Conservation (phyloP, 2,113 vertebrate genomes). For the Megaceryle torquata region DNA sequence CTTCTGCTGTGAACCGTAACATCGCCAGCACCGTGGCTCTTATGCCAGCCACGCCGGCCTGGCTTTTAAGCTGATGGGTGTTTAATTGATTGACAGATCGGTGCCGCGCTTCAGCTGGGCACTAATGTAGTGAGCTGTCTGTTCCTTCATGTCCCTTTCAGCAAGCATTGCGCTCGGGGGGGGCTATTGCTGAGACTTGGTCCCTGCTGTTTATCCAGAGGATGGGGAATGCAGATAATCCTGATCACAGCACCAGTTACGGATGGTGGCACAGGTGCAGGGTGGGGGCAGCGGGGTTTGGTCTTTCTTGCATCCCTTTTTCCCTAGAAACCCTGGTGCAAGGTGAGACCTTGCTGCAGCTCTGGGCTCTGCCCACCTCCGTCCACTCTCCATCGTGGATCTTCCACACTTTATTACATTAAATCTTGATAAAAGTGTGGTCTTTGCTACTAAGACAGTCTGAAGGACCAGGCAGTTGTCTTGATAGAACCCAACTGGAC, state of each 20-base stretch:
- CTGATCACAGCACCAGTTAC: fast-evolving
- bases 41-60: background rate
- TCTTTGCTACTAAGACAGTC: background rate
- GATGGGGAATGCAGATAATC: background rate
- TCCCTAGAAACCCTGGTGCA: background rate
- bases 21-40: fast-evolving
- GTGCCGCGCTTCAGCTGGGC: background rate
- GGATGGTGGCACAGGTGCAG: background rate
- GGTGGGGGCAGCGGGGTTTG: background rate
- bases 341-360: background rate
- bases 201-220: background rate
- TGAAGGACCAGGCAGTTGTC: background rate
- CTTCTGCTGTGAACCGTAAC: too few species aligned
- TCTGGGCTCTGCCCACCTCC: background rate
- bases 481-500: background rate
- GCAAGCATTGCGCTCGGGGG: background rate
- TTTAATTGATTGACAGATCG: background rate
- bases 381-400: fast-evolving
- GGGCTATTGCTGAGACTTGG: background rate
- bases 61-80: background rate
- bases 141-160: background rate
- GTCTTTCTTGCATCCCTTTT: background rate
- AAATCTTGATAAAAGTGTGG: background rate
- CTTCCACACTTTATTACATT: background rate
- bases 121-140: background rate